A percentile compares a stretch with the other conserved stretches of the same genome.
phyloP scores from a whole-genome alignment of 2,113 vertebrate genomes.

The Colinus virginianus region DNA sequence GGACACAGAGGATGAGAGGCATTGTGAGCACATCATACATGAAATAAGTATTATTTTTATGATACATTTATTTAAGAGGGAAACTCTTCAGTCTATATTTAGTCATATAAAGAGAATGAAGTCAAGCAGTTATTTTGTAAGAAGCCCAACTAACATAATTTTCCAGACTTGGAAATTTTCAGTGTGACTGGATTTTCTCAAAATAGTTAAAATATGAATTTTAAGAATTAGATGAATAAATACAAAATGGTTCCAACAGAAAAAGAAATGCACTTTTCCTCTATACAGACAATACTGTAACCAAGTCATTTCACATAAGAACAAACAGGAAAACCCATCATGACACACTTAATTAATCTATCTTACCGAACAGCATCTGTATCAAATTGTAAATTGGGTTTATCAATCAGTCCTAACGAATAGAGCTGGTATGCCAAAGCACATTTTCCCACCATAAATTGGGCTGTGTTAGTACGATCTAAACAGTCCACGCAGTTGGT shows the following conservation, averaged over 20 bases:
- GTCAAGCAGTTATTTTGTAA: background rate
- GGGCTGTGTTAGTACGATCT: constrained; percentile 95
- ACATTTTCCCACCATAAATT: constrained; percentile 99
- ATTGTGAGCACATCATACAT: fast-evolving
- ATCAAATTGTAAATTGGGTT: constrained; percentile 95
- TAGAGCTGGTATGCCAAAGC: constrained; percentile 97
- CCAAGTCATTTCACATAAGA: background rate
- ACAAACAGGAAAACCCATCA: background rate
- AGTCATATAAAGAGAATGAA: background rate
- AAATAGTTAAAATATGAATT: background rate
- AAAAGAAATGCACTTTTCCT: background rate
- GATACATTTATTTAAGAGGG: background rate
- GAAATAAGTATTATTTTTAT: background rate
- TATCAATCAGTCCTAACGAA: constrained; percentile 94
- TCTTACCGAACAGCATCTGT: constrained; percentile 95
- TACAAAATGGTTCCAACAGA: background rate
- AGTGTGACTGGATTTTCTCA: background rate
- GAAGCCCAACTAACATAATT: background rate
- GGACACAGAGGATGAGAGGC: background rate
- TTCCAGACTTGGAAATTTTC: background rate
- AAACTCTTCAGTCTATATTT: background rate
- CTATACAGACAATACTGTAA: background rate
- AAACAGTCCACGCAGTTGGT: constrained; percentile 98
- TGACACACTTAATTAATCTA: background rate
- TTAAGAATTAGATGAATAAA: background rate